Evolutionary conservation across 2,113 vertebrate species (phyloP).

Genomic region (Pitta sordida): DNA sequence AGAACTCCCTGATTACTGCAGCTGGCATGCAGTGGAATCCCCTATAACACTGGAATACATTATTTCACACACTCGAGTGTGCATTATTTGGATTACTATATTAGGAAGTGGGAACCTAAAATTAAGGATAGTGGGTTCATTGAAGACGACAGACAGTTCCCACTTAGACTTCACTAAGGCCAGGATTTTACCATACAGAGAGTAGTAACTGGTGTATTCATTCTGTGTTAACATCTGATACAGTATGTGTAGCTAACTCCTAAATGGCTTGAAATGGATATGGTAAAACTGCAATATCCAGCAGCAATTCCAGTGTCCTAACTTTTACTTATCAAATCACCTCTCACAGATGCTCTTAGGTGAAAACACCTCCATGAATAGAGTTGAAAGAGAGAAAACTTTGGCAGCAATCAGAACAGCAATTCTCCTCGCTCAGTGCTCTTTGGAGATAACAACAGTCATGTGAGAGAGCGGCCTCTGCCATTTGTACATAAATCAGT

Average conservation of each 20-base stretch:
- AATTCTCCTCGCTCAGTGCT: background rate
- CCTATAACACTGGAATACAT: background rate
- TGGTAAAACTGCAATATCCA: background rate
- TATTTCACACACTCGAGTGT: background rate
- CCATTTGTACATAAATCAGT: background rate
- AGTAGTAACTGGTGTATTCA: background rate
- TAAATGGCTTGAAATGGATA: background rate
- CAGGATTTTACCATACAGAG: background rate
- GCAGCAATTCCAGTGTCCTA: background rate
- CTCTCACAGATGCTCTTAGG: background rate
- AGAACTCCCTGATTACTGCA: rapidly evolving
- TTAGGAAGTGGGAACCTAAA: background rate
- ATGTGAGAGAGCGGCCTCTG: background rate
- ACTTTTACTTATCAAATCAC: background rate
- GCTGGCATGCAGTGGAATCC: background rate
- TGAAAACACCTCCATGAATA: background rate
- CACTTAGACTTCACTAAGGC: background rate
- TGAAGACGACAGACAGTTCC: background rate
- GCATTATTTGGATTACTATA: background rate
- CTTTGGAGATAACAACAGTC: background rate
- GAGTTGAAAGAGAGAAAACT: background rate
- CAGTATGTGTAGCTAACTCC: background rate
- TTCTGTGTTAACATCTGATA: background rate
- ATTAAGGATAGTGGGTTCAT: background rate
- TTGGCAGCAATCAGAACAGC: background rate